These are phyloP conservation scores for Himalopsyche japonica DNA, from an alignment of 2,888 invertebrate species.

Conservation along the genomic window DNA sequence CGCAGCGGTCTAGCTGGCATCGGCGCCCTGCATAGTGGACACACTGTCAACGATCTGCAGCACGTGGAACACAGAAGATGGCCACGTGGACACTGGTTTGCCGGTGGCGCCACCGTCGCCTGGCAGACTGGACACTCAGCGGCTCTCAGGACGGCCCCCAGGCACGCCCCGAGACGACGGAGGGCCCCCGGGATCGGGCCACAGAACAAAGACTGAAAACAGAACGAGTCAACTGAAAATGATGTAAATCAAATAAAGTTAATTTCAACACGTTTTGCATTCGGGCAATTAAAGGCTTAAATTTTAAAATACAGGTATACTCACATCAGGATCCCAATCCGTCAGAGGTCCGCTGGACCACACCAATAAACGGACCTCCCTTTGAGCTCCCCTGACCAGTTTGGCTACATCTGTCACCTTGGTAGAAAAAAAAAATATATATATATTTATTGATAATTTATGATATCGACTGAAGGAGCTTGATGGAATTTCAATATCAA, in stretches of 20 bases:
- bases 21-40: constrained; percentile 36
- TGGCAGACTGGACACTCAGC: constrained; percentile 35
- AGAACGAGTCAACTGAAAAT: neutral
- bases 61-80: constrained; percentile 34
- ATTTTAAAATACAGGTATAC: neutral
- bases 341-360: constrained; percentile 23
- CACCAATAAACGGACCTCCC: constrained; percentile 11
- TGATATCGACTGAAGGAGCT: no score
- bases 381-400: constrained; percentile 8
- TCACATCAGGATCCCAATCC: constrained; percentile 35
- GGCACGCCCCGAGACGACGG: constrained; percentile 24
- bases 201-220: constrained; percentile 28
- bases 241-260: no score
- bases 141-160: constrained; percentile 26
- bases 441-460: no score
- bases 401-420: constrained; percentile 31
- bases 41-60: constrained; percentile 16
- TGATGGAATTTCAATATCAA: no score
- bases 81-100: constrained; percentile 33
- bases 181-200: constrained; percentile 35
- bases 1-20: constrained; percentile 4
- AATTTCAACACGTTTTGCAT: no score
- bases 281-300: no score
- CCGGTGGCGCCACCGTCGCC: constrained; percentile 29
- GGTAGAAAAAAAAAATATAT: neutral